Base-by-base conservation (phyloP, 2,888 invertebrate genomes). In the Melangyna quadrimaculata region DNA sequence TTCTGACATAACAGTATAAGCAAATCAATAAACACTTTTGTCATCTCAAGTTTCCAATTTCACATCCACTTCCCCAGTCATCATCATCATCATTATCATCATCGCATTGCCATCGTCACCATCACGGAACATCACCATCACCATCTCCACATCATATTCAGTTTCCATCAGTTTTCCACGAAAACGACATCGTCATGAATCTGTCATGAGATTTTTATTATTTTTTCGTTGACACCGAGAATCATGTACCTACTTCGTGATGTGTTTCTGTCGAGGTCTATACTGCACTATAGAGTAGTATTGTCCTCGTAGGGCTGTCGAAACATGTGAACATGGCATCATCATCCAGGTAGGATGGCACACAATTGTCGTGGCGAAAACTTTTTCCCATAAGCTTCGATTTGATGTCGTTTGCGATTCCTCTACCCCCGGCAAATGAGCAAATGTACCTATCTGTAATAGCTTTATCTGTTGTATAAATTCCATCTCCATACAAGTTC, bases 221-320 rank as follows among this genome's bases (percentile, higher is more conserved):
- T 81, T 86, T 86, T 81, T 86, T 74, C 86, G 73, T 73, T 81
- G 77, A 81, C 73, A 86, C 55, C 86, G 73, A 73, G 81, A 78
- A 65, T 81, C 86, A 78, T 86, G 86, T 78, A 81, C n/a, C n/a
- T n/a, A n/a, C 57, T 78, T 81, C 86, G 81, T 86, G 86, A 86
- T 86, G 63, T 70, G 63, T 70, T 73, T 53, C 67, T 72, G 67
- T 72, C 43, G 71, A 59, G 75, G 74, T 75, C 79, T 61, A n/a
- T n/a, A 48, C 45, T 51, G 27, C 43, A 27, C 17, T 17, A 2
- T 10, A 61, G 37, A 14, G 0, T 9, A 45, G n/a, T 32, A 48
- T 57, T 53, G 55, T 67, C 75, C 29, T 75, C 63, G 19, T 14
- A 53, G 59, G 73, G 65, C 71, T 79, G 78, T 84, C 79, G 74